Evolutionary conservation across 2,888 invertebrate species (phyloP), one percentile per base, ranked within the genome.

Genomic region (Sericinus montela): DNA sequence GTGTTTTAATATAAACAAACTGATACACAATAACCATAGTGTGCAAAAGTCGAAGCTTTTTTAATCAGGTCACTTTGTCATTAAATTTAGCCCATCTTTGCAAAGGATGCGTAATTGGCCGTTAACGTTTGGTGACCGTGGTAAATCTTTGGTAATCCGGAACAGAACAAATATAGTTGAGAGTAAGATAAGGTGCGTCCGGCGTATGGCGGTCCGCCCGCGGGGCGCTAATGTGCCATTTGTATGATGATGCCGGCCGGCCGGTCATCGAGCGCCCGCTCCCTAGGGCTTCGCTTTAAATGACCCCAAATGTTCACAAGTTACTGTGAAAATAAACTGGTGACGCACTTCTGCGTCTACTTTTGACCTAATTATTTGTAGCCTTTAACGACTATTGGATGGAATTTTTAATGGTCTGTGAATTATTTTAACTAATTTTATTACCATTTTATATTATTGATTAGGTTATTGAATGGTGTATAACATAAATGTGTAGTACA

Each of bases 151-250:
- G 69, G 77, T 85, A 82, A 86, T 86, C 83, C 83, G 71, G 69
- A 56, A 72, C 71, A 82, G 82, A 82, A 79, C 86, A 88, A 86
- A 88, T 86, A 88, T 84, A 86, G 86, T 83, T 79, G 76, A 82
- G 78, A 76, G 74, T 78, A 69, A 77, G 87, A 88, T 87, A 88
- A 87, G 88, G 83, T 76, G 80, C 75, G 87, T 81, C 83, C 83
- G 72, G 72, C 63, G 65, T 34, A 42, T 51, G 56, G 53, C 49
- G 53, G 48, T 54, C 51, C 55, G 66, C 65, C 62, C 66, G 67
- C 69, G 69, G 74, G 72, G 68, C 69, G 75, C 69, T 87, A 88
- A 87, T 87, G 84, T 68, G 68, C 88, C 82, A 88, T 88, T 88
- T 88, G 79, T 88, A 88, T 88, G 88, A 69, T 85, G 86, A 87